phyloP scores from a whole-genome alignment of 1,140 invertebrate species.

The Trachymyrmex septentrionalis region DNA sequence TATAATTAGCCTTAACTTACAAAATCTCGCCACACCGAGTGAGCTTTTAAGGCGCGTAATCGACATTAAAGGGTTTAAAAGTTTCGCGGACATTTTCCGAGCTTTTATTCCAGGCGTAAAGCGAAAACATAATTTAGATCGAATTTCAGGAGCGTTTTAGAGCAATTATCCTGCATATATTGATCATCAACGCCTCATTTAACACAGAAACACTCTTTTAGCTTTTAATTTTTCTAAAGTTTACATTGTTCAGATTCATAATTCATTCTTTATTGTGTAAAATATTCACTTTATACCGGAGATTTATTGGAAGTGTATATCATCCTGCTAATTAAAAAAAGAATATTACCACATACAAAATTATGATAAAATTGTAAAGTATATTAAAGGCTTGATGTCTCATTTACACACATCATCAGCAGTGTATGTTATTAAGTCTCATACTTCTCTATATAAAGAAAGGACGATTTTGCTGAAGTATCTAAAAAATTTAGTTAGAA shows the following conservation, averaged over 20 bases:
- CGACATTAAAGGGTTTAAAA: constrained; percentile 57
- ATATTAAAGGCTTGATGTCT: constrained; percentile 3
- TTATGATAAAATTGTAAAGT: neutral
- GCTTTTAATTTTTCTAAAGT: neutral
- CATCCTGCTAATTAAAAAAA: neutral
- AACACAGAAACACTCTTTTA: neutral
- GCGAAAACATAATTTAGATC: constrained; percentile 55
- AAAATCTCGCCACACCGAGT: constrained; percentile 47
- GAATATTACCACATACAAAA: neutral
- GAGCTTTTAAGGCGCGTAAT: constrained; percentile 61
- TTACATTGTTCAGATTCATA: constrained; percentile 13
- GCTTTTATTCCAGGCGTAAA: constrained; percentile 38
- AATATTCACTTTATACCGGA: neutral
- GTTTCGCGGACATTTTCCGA: constrained; percentile 46
- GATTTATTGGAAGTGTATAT: neutral
- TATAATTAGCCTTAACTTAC: constrained; percentile 63
- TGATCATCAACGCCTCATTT: constrained; percentile 17
- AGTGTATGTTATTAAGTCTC: neutral
- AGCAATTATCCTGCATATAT: constrained; percentile 22
- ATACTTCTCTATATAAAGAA: neutral
- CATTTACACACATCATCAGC: neutral
- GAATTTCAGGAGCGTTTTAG: constrained; percentile 47
- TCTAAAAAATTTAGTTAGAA: no score
- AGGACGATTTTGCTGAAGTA: no score
- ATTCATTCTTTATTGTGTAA: constrained; percentile 7